Base-by-base conservation (phyloP, 2,888 invertebrate species). In the Eupithecia insigniata region DNA sequence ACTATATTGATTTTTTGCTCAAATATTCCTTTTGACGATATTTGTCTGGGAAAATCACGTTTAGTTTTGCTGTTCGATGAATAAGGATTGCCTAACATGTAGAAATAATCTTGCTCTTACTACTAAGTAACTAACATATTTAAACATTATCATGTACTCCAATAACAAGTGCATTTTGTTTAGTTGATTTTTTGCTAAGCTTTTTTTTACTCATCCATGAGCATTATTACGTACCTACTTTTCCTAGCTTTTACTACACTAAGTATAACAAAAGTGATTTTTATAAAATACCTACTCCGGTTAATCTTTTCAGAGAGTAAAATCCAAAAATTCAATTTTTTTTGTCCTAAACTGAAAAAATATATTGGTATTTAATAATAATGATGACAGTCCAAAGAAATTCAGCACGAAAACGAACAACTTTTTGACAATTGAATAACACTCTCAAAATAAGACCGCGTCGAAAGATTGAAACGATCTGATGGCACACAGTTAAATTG, bases 401-500 rank as follows among this genome's bases (percentile, higher is more conserved):
- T 51, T 10, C 26, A 55, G 34, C 34, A 34, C 18, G 3, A 61
- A 10, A 30, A 30, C 5, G 16, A 61, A 61, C 22, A 62, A 62
- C 26, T 55, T 55, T 55, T 55, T 12, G 34, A 34, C 61, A n/a
- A 64, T 64, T 64, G 26, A 39, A 64, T 22, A 64, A 36, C 14
- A 64, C 22, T 22, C 36, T 14, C 36, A 64, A 67, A 70, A 70
- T 69, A 71, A 66, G 58, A 73, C 28, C 69, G 36, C 36, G 65
- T 28, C 12, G 46, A 68, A 68, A 61, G 16, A 64, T 64, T 64
- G 22, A 36, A 34, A 64, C 34, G 34, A 73, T 76, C 76, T 69
- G 76, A 78, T 72, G 69, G 46, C 36, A 67, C 60, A 75, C 55
- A 22, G 71, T 78, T 75, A 79, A 79, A 79, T 79, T 79, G 79